Evolutionary conservation across 2,113 vertebrate genomes (phyloP).

Genomic region (Larimichthys polyactis): DNA sequence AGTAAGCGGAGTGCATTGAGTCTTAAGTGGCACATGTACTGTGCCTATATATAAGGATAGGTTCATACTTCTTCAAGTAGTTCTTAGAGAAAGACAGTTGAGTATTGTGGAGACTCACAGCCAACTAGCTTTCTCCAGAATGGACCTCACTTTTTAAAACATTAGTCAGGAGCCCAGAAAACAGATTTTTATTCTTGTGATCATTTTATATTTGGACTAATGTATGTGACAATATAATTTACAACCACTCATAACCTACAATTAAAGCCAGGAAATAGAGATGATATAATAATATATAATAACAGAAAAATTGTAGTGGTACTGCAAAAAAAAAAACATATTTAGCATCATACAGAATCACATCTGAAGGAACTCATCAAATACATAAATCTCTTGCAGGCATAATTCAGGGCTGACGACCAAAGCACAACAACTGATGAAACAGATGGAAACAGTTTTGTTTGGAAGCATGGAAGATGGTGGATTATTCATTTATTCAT

Average conservation of each 20-base stretch:
- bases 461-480: not conserved
- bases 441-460: not conserved
- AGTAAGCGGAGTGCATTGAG: not conserved
- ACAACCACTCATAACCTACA: not conserved
- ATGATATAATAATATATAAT: not conserved
- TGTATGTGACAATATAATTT: not conserved
- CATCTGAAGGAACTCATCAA: not conserved
- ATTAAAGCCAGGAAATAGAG: not conserved
- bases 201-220: not conserved
- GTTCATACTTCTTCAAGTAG: not conserved
- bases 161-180: not conserved
- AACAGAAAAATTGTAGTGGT: no score
- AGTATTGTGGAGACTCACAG: no score
- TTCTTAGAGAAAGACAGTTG: no score
- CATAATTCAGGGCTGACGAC: not conserved
- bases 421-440: not conserved
- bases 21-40: not conserved
- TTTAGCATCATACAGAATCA: not conserved
- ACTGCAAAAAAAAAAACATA: no score
- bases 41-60: not conserved
- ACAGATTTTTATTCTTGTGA: not conserved
- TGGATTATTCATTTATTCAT: not conserved
- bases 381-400: not conserved
- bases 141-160: not conserved
- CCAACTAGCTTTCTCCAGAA: no score